Evolutionary conservation across 92 coral and sea anemone genomes (phyloP).

Genomic region (Paramuricea clavata): DNA sequence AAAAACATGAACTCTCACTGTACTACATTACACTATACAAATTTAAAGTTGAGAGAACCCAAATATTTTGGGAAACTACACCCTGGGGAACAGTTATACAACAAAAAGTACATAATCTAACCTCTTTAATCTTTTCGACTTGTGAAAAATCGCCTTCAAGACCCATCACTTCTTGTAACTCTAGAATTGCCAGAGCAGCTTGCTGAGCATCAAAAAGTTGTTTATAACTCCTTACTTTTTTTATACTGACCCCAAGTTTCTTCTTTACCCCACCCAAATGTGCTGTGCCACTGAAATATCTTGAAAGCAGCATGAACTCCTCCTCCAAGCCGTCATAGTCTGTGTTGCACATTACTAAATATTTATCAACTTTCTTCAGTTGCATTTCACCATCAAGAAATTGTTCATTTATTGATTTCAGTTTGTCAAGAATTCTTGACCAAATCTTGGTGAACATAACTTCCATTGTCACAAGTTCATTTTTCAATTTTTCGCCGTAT

Average conservation of each 20-base stretch:
- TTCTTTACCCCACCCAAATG: not conserved
- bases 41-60: no score
- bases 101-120: slow-evolving; percentile 65
- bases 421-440: slow-evolving; percentile 49
- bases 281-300: not conserved
- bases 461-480: slow-evolving; percentile 48
- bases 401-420: slow-evolving; percentile 34
- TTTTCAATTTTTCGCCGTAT: slow-evolving; percentile 46
- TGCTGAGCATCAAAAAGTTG: slow-evolving; percentile 58
- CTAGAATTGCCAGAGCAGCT: slow-evolving; percentile 73
- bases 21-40: no score
- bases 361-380: slow-evolving; percentile 55
- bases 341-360: slow-evolving; percentile 38
- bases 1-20: no score
- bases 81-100: not conserved
- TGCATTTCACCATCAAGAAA: slow-evolving; percentile 54
- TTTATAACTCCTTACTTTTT: slow-evolving; percentile 64
- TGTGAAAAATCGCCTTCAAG: slow-evolving; percentile 71
- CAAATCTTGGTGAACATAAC: slow-evolving; percentile 70
- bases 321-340: slow-evolving; percentile 16
- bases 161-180: slow-evolving; percentile 52
- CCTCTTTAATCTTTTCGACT: slow-evolving; percentile 68
- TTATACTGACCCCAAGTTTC: slow-evolving; percentile 40
- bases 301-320: slow-evolving; percentile 64
- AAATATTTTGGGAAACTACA: no score